phyloP scores from a whole-genome alignment of 92 coral and sea anemone genomes.

The Heliopora coerulea region DNA sequence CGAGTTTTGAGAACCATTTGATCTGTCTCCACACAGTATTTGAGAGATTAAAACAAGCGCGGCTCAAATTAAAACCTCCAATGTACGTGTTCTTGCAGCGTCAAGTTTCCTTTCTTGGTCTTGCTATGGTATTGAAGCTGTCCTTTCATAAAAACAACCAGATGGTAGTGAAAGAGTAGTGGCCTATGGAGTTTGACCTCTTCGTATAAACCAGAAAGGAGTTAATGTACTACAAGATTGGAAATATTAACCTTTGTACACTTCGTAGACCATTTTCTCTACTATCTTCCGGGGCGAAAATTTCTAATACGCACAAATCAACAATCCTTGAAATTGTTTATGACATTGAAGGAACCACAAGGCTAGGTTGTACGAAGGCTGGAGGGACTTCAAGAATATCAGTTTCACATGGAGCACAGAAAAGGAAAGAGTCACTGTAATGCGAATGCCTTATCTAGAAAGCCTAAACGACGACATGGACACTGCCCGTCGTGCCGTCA shows the following conservation, averaged over 20 bases:
- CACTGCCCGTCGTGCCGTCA: constrained; percentile 23
- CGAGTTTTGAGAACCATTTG: constrained; percentile 53
- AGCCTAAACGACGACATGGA: constrained; percentile 29
- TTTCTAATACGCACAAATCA: constrained; percentile 43
- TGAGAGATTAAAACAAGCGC: neutral
- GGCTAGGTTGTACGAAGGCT: constrained; percentile 56
- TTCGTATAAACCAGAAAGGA: constrained; percentile 45
- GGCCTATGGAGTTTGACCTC: constrained; percentile 44
- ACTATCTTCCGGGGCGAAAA: constrained; percentile 44
- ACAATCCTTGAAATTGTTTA: constrained; percentile 39
- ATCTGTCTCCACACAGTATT: constrained; percentile 25
- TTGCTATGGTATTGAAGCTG: constrained; percentile 33
- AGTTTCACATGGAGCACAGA: constrained; percentile 29
- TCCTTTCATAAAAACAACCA: constrained; percentile 17
- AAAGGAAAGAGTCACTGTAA: constrained; percentile 49
- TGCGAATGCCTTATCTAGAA: constrained; percentile 50
- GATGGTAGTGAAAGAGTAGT: constrained; percentile 45
- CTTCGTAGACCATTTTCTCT: constrained; percentile 48
- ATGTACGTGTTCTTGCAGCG: constrained; percentile 49
- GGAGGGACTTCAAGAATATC: constrained; percentile 33
- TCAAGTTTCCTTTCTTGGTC: constrained; percentile 50
- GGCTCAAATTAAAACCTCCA: constrained; percentile 40
- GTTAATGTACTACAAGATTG: constrained; percentile 47
- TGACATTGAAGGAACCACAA: constrained; percentile 44
- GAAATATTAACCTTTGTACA: constrained; percentile 45